Evolutionary conservation across 2,888 invertebrate species (phyloP).

Genomic region (Frankliniella fusca): DNA sequence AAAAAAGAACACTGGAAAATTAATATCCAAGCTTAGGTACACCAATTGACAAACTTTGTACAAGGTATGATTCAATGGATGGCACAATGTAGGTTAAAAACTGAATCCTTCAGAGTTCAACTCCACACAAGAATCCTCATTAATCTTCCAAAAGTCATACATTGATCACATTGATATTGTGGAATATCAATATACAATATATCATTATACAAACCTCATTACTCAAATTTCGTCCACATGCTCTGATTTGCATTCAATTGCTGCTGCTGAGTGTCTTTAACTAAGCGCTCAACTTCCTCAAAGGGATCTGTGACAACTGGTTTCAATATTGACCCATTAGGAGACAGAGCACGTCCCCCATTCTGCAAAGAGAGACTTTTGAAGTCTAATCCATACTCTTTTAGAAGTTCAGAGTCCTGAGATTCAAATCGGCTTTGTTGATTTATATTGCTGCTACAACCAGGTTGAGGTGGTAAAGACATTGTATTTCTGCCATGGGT

Average conservation of each 20-base stretch:
- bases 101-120: too few relatives aligned
- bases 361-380: conserved; percentile 49
- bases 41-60: too few relatives aligned
- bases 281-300: conserved; percentile 41
- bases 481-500: not conserved
- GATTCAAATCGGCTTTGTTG: conserved; percentile 45
- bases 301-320: conserved; percentile 46
- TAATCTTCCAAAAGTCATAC: too few relatives aligned
- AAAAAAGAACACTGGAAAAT: too few relatives aligned
- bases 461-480: conserved; percentile 37
- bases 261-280: conserved; percentile 33
- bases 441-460: conserved; percentile 36
- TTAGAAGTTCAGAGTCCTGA: conserved; percentile 62
- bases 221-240: conserved; percentile 60
- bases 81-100: too few relatives aligned
- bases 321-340: conserved; percentile 41
- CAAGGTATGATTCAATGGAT: too few relatives aligned
- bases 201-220: conserved; percentile 27
- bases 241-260: conserved; percentile 51
- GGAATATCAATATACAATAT: too few relatives aligned
- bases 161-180: too few relatives aligned
- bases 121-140: too few relatives aligned
- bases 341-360: conserved; percentile 28
- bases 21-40: too few relatives aligned
- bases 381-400: conserved; percentile 71